A percentile compares a stretch with the other conserved stretches of the same genome.
Evolutionary conservation across 2,113 vertebrate genomes (phyloP).

Genomic region (Hemiscyllium ocellatum): DNA sequence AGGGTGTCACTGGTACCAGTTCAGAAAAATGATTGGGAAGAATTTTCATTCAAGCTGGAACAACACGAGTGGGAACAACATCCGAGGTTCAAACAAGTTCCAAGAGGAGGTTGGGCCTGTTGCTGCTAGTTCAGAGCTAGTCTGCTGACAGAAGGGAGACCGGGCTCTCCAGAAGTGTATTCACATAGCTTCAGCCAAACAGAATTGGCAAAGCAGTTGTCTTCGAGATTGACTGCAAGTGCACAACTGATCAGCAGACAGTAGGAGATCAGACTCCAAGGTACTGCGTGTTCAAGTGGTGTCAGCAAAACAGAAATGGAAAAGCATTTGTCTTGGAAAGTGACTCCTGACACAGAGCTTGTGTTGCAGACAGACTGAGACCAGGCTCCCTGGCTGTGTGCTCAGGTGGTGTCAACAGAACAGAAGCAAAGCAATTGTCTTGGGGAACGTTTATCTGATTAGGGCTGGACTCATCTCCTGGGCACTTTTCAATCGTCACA

Average conservation of each 20-base stretch:
- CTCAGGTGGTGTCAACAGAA: neutral
- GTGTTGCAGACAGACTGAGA: too few relatives aligned
- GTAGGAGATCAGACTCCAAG: too few relatives aligned
- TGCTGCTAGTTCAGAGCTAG: neutral
- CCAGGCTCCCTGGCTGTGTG: neutral
- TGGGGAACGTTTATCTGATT: neutral
- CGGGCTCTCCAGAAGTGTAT: too few relatives aligned
- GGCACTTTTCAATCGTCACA: neutral
- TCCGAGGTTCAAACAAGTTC: neutral
- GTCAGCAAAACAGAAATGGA: too few relatives aligned
- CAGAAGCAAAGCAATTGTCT: neutral
- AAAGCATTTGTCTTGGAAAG: too few relatives aligned
- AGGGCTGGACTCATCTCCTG: neutral
- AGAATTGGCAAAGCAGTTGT: too few relatives aligned
- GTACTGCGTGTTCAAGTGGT: too few relatives aligned
- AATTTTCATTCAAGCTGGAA: neutral
- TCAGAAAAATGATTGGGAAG: neutral
- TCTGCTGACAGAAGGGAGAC: too few relatives aligned
- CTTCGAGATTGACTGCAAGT: too few relatives aligned
- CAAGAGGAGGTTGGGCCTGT: neutral
- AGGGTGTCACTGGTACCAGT: neutral
- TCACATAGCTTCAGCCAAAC: too few relatives aligned
- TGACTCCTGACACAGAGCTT: too few relatives aligned
- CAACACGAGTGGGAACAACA: neutral
- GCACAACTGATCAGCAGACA: neutral